Base-by-base conservation (phyloP, 2,113 vertebrate genomes). In the Edolisoma coerulescens region DNA sequence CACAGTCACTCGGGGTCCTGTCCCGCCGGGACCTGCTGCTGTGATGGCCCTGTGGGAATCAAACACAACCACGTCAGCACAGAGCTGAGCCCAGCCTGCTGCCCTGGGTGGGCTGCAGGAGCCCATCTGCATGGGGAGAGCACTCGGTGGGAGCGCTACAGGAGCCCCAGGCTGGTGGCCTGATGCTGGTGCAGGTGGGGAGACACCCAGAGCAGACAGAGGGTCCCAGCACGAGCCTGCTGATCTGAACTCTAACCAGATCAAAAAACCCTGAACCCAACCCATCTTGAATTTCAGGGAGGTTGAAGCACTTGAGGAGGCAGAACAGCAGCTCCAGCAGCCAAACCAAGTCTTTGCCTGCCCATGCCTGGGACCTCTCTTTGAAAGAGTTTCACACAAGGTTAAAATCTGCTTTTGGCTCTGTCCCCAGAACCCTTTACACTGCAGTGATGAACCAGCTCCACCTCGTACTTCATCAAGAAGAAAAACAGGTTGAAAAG, bases 1-100 rank as follows among this genome's bases (percentile, higher is more conserved):
- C 64, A 61, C 26, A 33, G 37, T 92, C 90, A 45, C 17, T 16
- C 1, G 24, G 20, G n/a, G n/a, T 23, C 60, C 61, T 92, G 75
- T 96, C 95, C 61, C 53, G 64, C 53, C 65, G 87, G 0, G 23
- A 35, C 57, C 73, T 81, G 89, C 80, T 86, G 52, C 71, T 73
- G 28, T 64, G 95, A 10, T 95, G 93, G 47, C 85, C 65, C 97
- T 97, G 94, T 37, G 60, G 75, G 79, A 61, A 83, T 28, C 52
- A 91, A 89, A 87, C 37, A 90, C 26, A 75, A 6, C 17, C 22
- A 1, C 0, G 0, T 91, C 1, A 76, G 86, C 4, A 2, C 42
- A 37, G 67, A 84, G 47, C 28, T 4, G 3, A 73, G 54, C 53
- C 35, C 50, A 63, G 53, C 50, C 61, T 9, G 0, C 17, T 11